Base-by-base conservation (phyloP, 2,113 vertebrate genomes). In the Pelobates fuscus region DNA sequence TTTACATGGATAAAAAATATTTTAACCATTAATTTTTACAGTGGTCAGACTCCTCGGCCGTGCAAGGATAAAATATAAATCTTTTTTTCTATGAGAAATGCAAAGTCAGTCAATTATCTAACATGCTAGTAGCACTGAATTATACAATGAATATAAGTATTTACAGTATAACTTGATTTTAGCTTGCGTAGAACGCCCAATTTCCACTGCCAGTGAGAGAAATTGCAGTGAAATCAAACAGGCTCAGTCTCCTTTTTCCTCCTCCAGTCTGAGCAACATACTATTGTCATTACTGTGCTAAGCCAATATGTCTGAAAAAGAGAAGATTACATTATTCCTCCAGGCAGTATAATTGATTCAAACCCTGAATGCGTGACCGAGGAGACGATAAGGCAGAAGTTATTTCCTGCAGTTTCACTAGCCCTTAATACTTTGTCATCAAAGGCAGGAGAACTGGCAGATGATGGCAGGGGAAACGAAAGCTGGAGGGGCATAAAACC, bases 241-340 rank as follows among this genome's bases (percentile, higher is more conserved):
- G 21, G 17, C 11, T 18, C 26, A 44, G 55, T 26, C 41, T 23
- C 69, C 3, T n/a, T 17, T 60, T 71, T 26, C 25, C 41, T 71
- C 17, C 27, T 29, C 49, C 15, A 72, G 20, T 24, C 59, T 37
- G 30, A 54, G 25, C 41, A 23, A 62, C 59, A 72, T 20, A 54
- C 54, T 72, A 72, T 63, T 72, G 20, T 32, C 52, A 63, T 63
- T 17, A 27, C 43, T 25, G 17, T 29, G 59, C 43, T 46, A 71
- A 61, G 23, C 60, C 70, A 72, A 72, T 63, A 64, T 64, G 59
- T 43, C 59, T 52, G 70, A 72, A 59, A 72, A 72, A 30, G 27
- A 54, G 7, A 43, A 72, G 70, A 72, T 72, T 72, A 72, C 44
- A 63, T 72, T 63, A 72, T 54, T 63, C 27, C 43, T 63, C 26